Evolutionary conservation across 2,888 invertebrate genomes (phyloP), one percentile per base, ranked within the genome.

Genomic region (Andrena chrysosceles): DNA sequence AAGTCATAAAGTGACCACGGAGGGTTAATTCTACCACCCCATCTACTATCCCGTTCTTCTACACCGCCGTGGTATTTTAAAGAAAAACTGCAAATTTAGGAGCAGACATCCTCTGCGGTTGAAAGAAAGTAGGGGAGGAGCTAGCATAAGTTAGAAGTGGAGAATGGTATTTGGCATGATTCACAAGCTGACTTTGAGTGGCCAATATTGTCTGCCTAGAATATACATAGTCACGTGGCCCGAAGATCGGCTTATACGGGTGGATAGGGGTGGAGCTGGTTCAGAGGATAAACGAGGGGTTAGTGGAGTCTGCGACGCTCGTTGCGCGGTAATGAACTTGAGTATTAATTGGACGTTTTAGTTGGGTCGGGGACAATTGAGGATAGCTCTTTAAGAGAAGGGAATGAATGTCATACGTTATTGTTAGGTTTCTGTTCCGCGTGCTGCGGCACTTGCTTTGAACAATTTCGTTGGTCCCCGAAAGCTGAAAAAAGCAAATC

Each of bases 161-260:
- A 42, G 23, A 7, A 10, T 23, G 23, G 56, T 26, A 56, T 52
- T 31, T 35, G 33, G 67, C 33, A 31, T 68, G 52, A 54, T 68
- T 68, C 54, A 68, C 67, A 68, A 42, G 48, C 42, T 59, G 69
- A 59, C 69, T 56, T 70, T 70, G 69, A 70, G 59, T 42, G 69
- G 59, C 59, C 59, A 70, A 70, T 70, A 70, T 70, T 48, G 42
- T 42, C 62, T 35, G 33, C 16, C 62, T n/a, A 48, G 56, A 56
- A 56, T 56, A 56, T 42, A 42, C 42, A 42, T 56, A 59, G 69
- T 42, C 56, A 69, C 69, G 59, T 42, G 56, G 59, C 26, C 69
- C 56, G 59, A 68, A 70, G 59, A 70, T 70, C 59, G 69, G 69
- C 69, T 59, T 70, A 70, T 20, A 56, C 16, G 29, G 42, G 48